phyloP scores from a whole-genome alignment of 2,888 invertebrate genomes.

The Lycocerus yunnanus region DNA sequence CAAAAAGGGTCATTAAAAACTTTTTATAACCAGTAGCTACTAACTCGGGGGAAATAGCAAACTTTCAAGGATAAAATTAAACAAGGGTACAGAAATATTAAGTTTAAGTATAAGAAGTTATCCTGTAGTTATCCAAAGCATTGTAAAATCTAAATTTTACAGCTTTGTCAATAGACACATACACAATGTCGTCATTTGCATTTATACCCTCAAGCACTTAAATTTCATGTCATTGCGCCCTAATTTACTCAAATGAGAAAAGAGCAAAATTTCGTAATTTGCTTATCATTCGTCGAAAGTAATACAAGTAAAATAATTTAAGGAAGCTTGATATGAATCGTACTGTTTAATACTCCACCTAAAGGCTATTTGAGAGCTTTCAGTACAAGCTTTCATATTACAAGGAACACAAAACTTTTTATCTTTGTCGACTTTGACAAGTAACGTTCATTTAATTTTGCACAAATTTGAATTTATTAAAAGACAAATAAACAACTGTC shows the following conservation, averaged over 20 bases:
- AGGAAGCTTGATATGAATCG: conserved; percentile 30
- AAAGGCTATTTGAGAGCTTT: conserved; percentile 14
- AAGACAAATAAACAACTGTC: background rate
- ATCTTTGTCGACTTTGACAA: background rate
- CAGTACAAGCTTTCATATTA: conserved; percentile 21
- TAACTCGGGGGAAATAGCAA: conserved; percentile 23
- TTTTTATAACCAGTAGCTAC: conserved; percentile 26
- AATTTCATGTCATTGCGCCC: conserved; percentile 11
- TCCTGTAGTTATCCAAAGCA: conserved; percentile 12
- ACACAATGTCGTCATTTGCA: conserved; percentile 12
- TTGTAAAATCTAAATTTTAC: conserved; percentile 12
- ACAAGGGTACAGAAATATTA: conserved; percentile 17
- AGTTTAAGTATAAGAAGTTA: conserved; percentile 27
- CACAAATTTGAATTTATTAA: background rate
- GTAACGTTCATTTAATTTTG: background rate
- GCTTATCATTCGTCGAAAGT: conserved; percentile 27
- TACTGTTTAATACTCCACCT: conserved; percentile 27
- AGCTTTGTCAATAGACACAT: conserved; percentile 3
- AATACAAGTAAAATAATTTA: conserved; percentile 20
- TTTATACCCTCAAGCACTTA: conserved; percentile 4
- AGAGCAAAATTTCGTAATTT: conserved; percentile 25
- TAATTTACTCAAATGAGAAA: conserved; percentile 14
- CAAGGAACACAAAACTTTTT: conserved; percentile 14
- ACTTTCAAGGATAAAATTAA: conserved; percentile 27
- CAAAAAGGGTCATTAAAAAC: conserved; percentile 24